Evolutionary conservation across 2,797 vertebrate species (phyloP), one percentile per base, ranked within the genome.

Genomic region (Chaenodraco wilsoni): DNA sequence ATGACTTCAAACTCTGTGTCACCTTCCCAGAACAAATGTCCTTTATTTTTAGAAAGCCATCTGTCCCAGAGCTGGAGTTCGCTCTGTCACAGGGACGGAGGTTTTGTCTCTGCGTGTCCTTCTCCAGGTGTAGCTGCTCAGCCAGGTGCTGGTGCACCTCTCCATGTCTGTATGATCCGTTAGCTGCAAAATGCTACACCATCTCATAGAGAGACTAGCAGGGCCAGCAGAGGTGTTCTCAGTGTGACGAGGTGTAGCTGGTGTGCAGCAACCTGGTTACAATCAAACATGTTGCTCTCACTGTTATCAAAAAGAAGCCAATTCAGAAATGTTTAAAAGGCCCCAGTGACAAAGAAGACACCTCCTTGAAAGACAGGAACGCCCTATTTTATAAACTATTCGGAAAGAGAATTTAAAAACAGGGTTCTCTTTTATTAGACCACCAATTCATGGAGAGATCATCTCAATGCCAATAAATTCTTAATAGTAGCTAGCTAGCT

Each of bases 1-100:
- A 81, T 86, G 74, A 63, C 77, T 78, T 70, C 78, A 79, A 59
- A 79, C 74, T 65, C 72, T 6, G 77, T 72, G 69, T 88, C 84
- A 87, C 83, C 85, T 81, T 86, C 76, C 65, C 74, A 72, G 69
- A 82, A 76, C 77, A 81, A 83, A 86, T 86, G 72, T 66, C 51
- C 44, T 81, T 77, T 90, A 82, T 89, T 88, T 90, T 90, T 90
- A 91, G 89, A 87, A 77, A 17, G 71, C 84, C 85, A 83, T 84
- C 87, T 84, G 86, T 89, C 84, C 90, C 79, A 71, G 84, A 74
- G 79, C 83, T 80, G 9, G 31, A 63, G 74, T 77, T 83, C 69
- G 69, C 77, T 77, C 73, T 31, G 57, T 80, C 74, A 72, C 70
- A 45, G 57, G 87, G 81, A 83, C 79, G 76, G 82, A 65, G 81